A percentile compares a stretch with the other conserved stretches of the same genome.
Evolutionary conservation across 2,797 vertebrate genomes (phyloP).

Genomic region (Hoplostethus mediterraneus): DNA sequence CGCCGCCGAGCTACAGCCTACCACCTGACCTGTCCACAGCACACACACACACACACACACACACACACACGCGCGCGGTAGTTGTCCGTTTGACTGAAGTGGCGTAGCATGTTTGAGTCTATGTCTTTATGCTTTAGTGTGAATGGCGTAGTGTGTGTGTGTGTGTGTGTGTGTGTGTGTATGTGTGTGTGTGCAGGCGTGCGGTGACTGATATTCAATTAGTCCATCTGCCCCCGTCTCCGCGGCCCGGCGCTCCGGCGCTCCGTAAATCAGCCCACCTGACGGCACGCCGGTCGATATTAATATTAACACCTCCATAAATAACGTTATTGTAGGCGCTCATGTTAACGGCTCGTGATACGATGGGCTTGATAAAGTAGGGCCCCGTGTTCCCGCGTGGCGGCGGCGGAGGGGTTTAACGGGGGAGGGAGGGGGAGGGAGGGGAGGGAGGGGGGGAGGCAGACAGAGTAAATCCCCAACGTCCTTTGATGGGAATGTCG

Average conservation of each 20-base stretch:
- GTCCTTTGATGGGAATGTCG: constrained; percentile 76
- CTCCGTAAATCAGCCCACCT: constrained; percentile 72
- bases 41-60: constrained; percentile 16
- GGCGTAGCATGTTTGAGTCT: constrained; percentile 26
- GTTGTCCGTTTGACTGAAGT: constrained; percentile 17
- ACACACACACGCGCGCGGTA: neutral
- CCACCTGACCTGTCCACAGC: constrained; percentile 12
- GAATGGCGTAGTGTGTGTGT: neutral
- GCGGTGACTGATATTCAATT: constrained; percentile 76
- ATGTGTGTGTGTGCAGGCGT: constrained; percentile 23
- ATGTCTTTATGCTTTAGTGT: constrained; percentile 9
- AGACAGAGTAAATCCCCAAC: constrained; percentile 71
- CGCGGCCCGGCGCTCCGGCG: constrained; percentile 53
- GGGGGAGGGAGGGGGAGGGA: constrained; percentile 4
- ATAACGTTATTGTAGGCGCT: constrained; percentile 79
- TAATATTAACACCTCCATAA: constrained; percentile 81
- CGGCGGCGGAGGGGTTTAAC: constrained; percentile 26
- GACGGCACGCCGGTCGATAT: constrained; percentile 78
- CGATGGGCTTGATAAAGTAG: constrained; percentile 70
- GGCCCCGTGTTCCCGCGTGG: constrained; percentile 51
- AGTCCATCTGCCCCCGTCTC: constrained; percentile 71
- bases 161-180: constrained; percentile 26
- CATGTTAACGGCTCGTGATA: constrained; percentile 76
- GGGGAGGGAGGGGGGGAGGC: neutral
- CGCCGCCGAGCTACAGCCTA: constrained; percentile 1